Evolutionary conservation across 2,888 invertebrate genomes (phyloP).

Genomic region (Sinhomidia bicolor): DNA sequence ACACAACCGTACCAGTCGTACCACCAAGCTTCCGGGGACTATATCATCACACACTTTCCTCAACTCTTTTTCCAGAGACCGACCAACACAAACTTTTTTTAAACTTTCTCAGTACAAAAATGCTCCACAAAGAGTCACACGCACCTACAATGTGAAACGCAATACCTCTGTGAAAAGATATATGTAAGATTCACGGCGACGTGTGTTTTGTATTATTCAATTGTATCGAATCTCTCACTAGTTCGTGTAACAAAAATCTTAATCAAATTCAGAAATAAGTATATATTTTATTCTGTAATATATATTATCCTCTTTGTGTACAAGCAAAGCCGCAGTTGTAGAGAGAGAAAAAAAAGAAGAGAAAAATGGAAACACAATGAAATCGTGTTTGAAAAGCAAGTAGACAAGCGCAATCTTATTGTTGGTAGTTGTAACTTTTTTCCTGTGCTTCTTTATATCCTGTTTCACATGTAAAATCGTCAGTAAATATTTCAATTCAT

Average conservation of each 20-base stretch:
- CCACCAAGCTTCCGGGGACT: not conserved
- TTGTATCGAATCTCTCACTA: no score
- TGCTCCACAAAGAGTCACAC: not conserved
- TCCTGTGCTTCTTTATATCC: not conserved
- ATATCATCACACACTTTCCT: not conserved
- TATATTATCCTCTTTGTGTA: not conserved
- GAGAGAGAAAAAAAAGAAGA: not conserved
- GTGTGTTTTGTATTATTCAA: no score
- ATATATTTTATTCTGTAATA: constrained; percentile 5
- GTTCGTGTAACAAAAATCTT: not conserved
- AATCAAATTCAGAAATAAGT: not conserved
- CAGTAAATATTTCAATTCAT: constrained; percentile 12
- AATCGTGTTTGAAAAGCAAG: constrained; percentile 24
- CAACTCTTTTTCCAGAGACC: not conserved
- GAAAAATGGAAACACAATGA: not conserved
- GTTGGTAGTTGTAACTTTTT: not conserved
- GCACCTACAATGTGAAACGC: no score
- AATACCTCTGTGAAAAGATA: no score
- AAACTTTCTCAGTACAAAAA: not conserved
- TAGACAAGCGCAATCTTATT: constrained; percentile 36
- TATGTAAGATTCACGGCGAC: no score
- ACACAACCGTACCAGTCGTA: no score
- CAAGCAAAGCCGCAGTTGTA: not conserved
- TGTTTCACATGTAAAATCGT: constrained; percentile 29
- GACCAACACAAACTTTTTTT: not conserved